phyloP scores from a whole-genome alignment of 1,140 invertebrate species.

The Drosophila serrata region DNA sequence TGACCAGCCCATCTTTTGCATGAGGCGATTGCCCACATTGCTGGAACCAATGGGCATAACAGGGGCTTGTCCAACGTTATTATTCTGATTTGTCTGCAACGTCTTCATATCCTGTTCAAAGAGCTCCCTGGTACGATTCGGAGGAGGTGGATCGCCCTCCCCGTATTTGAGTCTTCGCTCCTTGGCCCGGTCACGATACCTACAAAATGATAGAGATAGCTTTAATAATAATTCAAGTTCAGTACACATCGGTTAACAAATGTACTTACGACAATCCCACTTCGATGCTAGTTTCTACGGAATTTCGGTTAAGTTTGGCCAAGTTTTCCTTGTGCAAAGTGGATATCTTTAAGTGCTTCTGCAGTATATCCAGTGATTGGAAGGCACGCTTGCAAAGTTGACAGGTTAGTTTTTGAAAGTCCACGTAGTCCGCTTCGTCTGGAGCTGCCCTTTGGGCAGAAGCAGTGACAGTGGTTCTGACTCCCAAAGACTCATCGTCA shows the following conservation, averaged over 20 bases:
- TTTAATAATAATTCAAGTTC: no score
- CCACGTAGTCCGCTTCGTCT: slow-evolving; percentile 89
- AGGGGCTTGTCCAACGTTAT: slow-evolving; percentile 75
- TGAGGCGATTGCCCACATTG: slow-evolving; percentile 96
- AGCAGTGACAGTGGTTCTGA: slow-evolving; percentile 2
- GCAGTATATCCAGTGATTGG: slow-evolving; percentile 93
- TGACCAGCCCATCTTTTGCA: slow-evolving; percentile 99
- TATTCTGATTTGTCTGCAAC: slow-evolving; percentile 58
- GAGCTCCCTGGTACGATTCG: slow-evolving; percentile 90
- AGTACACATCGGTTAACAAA: neutral
- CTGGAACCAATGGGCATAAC: slow-evolving; percentile 90
- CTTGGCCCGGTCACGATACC: slow-evolving; percentile 96
- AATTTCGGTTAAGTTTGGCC: slow-evolving; percentile 73
- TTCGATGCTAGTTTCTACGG: slow-evolving; percentile 22
- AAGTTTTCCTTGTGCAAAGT: slow-evolving; percentile 98
- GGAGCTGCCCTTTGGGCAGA: slow-evolving; percentile 86
- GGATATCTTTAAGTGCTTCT: slow-evolving; percentile 97
- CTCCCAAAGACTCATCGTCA: slow-evolving; percentile 27
- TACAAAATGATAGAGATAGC: neutral
- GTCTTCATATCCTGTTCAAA: slow-evolving; percentile 86
- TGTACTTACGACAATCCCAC: slow-evolving; percentile 45
- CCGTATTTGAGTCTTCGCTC: slow-evolving; percentile 98
- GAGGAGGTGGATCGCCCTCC: slow-evolving; percentile 91
- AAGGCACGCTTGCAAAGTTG: slow-evolving; percentile 98
- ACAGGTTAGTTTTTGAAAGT: slow-evolving; percentile 96